phyloP scores from a whole-genome alignment of 2,797 vertebrate genomes.

The Galagoides demidoff region DNA sequence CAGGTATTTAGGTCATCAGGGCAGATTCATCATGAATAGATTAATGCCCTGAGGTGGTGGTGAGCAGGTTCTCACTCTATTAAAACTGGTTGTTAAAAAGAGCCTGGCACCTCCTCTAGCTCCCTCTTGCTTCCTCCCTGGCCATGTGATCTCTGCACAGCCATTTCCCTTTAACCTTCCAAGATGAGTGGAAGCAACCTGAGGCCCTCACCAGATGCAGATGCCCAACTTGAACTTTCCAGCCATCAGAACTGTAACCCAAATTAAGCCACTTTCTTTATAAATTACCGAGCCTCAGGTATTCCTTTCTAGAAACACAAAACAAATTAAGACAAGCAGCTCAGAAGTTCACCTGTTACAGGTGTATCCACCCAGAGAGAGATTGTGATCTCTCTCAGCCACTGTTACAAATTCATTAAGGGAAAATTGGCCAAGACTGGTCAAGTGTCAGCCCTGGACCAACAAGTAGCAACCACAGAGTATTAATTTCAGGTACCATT shows the following conservation, averaged over 20 bases:
- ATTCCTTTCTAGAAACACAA: background rate
- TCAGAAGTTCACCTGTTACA: background rate
- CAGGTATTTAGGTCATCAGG: background rate
- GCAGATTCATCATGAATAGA: background rate
- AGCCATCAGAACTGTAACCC: background rate
- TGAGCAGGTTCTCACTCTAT: background rate
- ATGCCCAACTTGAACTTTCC: background rate
- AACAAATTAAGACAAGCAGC: background rate
- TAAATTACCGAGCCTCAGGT: background rate
- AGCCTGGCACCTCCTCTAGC: background rate
- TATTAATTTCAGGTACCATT: background rate
- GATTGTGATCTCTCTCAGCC: background rate
- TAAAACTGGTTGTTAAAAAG: background rate
- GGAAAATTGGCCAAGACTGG: background rate
- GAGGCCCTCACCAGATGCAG: background rate
- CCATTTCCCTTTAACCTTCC: background rate
- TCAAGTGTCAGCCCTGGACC: background rate
- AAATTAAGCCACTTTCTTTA: background rate
- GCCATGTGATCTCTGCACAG: background rate
- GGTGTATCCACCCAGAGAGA: background rate
- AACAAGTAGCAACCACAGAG: background rate
- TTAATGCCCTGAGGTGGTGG: background rate
- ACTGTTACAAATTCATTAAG: background rate
- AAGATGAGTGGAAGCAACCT: background rate
- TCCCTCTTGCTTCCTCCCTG: background rate